Evolutionary conservation across 2,888 invertebrate species (phyloP), one percentile per base, ranked within the genome.

Genomic region (Sinotaia quadrata): DNA sequence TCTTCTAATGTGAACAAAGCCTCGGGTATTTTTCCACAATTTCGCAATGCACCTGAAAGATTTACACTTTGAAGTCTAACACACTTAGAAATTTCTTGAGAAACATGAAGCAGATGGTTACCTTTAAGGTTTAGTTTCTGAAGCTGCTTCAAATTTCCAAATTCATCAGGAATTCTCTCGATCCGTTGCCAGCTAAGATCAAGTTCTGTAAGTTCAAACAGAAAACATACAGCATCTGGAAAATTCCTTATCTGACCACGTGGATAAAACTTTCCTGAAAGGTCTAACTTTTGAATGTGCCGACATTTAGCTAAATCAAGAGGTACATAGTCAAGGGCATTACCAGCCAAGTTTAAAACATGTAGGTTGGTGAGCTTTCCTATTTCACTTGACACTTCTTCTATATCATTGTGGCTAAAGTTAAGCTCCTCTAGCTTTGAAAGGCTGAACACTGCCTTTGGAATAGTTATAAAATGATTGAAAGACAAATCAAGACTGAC

Each of bases 171-270:
- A n/a, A 84, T 82, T 2, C 78, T 79, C 59, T 78, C 72, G 41
- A 84, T 80, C 69, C 78, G 78, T 59, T 84, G 84, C 84, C 84
- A 84, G 41, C 82, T 83, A 8, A 83, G 75, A 65, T 83, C 80
- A 5, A 84, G 76, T n/a, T 76, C 74, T 2, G 68, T 67, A 37
- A 84, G 73, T 47, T 81, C 80, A 47, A 74, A 68, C 27, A 84
- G 69, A 34, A 71, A 63, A 68, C 82, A 81, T 10, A 83, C 74
- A 27, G 81, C 79, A 15, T 75, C 74, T 21, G 82, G 84, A 34
- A 84, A 74, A 3, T 72, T 76, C 63, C 67, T 75, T 62, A 84
- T 74, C 7, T 79, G 80, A 36, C 81, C 75, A 27, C 79, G 75
- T 18, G 84, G 83, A 44, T 83, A 81, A 75, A 82, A 83, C 62